Evolutionary conservation across 2,888 invertebrate species (phyloP).

Genomic region (Melieria picta): DNA sequence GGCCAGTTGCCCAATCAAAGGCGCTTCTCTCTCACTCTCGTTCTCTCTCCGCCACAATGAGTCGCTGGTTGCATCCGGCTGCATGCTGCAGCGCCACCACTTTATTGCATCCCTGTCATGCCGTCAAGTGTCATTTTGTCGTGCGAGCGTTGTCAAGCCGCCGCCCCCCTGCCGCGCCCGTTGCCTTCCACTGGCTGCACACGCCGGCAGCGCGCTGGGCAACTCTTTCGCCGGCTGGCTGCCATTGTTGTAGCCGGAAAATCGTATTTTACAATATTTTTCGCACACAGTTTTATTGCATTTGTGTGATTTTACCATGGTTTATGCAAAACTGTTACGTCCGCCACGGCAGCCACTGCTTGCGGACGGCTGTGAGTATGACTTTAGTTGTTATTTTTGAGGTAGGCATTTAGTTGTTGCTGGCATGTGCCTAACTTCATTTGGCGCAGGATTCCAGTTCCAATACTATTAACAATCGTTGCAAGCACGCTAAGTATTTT

Average conservation of each 20-base stretch:
- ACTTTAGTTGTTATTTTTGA: too few relatives aligned
- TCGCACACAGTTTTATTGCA: conserved; percentile 18
- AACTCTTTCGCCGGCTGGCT: neutral
- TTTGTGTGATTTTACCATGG: neutral
- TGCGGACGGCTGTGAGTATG: too few relatives aligned
- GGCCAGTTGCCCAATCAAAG: neutral
- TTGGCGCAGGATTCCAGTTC: too few relatives aligned
- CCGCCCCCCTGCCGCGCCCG: neutral
- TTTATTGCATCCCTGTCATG: conserved; percentile 26
- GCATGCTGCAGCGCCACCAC: conserved; percentile 3
- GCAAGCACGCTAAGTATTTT: too few relatives aligned
- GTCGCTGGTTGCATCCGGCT: neutral
- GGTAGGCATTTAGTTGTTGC: too few relatives aligned
- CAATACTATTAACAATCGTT: too few relatives aligned
- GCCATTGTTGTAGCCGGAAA: neutral
- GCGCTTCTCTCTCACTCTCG: neutral
- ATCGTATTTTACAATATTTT: conserved; percentile 4
- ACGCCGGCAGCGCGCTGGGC: neutral
- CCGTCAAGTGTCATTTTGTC: conserved; percentile 30
- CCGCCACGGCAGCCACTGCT: neutral
- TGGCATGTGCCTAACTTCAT: too few relatives aligned
- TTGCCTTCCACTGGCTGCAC: conserved; percentile 11
- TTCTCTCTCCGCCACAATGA: neutral
- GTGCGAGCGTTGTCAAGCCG: conserved; percentile 8
- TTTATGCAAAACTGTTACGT: conserved; percentile 11